phyloP scores from a whole-genome alignment of 2,113 vertebrate genomes.

The Chaetura pelagica region DNA sequence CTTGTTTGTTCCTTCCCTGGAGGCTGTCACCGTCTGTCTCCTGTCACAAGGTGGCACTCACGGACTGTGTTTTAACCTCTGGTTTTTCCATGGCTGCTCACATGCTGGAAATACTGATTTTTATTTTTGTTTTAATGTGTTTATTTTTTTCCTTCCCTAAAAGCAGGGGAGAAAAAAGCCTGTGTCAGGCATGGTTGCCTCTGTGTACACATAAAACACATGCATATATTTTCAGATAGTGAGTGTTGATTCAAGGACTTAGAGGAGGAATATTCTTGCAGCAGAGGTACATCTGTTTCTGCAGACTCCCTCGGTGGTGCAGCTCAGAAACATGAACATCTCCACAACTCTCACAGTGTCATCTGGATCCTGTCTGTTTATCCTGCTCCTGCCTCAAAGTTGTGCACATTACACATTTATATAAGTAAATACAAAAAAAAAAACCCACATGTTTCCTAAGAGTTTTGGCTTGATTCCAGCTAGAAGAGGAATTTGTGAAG shows the following conservation, averaged over 20 bases:
- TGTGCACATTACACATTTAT: background rate
- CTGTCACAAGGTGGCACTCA: slow-evolving; percentile 67
- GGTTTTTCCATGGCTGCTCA: background rate
- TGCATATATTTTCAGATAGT: background rate
- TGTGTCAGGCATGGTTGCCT: background rate
- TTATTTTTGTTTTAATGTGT: background rate
- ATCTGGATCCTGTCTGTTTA: background rate
- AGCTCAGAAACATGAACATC: background rate
- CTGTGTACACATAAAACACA: background rate
- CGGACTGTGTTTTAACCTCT: accelerated
- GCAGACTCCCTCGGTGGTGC: background rate
- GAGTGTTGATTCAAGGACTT: background rate
- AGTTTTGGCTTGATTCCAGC: background rate
- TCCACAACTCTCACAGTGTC: background rate
- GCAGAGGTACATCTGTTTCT: accelerated
- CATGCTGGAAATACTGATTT: background rate
- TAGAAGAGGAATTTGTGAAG: background rate
- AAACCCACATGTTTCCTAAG: background rate
- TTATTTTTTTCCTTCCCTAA: accelerated
- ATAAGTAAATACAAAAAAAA: background rate
- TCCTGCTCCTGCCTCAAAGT: background rate
- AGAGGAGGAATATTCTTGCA: background rate
- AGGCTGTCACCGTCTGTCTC: accelerated
- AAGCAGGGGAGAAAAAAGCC: accelerated
- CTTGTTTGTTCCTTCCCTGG: background rate